These are phyloP conservation scores for Zaprionus africanus DNA, from an alignment of 1,140 invertebrate genomes.

Conservation along the genomic window DNA sequence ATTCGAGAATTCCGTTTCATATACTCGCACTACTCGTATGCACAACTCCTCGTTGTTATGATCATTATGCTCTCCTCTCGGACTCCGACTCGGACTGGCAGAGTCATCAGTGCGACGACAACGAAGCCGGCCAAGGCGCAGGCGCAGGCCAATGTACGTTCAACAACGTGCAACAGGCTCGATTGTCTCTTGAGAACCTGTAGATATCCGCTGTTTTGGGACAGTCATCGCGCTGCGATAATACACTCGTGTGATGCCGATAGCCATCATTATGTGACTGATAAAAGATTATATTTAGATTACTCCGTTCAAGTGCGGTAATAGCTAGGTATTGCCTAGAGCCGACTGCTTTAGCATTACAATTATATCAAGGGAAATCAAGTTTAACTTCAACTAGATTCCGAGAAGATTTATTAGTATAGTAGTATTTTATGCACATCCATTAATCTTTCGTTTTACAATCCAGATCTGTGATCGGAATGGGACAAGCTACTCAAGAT, in stretches of 20 bases:
- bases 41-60: conserved; percentile 40
- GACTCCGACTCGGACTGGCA: conserved; percentile 13
- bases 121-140: not conserved
- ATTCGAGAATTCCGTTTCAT: conserved; percentile 73
- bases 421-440: too few species aligned
- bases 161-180: conserved; percentile 7
- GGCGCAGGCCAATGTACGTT: conserved; percentile 9
- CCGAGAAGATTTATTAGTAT: too few species aligned
- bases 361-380: not conserved
- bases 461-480: not conserved
- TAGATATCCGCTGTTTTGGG: conserved; percentile 1
- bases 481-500: not conserved
- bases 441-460: not conserved
- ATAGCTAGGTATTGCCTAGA: not conserved
- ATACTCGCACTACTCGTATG: conserved; percentile 19
- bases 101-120: conserved; percentile 21
- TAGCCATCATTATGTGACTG: not conserved
- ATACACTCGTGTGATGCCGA: not conserved
- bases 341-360: not conserved
- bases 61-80: conserved; percentile 36
- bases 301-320: not conserved
- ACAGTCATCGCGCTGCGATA: conserved; percentile 1
- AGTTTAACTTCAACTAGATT: not conserved
- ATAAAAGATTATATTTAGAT: not conserved
- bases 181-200: conserved; percentile 12